Evolutionary conservation across 2,888 invertebrate species (phyloP), one percentile per base, ranked within the genome.

Genomic region (Capitulum mitella): DNA sequence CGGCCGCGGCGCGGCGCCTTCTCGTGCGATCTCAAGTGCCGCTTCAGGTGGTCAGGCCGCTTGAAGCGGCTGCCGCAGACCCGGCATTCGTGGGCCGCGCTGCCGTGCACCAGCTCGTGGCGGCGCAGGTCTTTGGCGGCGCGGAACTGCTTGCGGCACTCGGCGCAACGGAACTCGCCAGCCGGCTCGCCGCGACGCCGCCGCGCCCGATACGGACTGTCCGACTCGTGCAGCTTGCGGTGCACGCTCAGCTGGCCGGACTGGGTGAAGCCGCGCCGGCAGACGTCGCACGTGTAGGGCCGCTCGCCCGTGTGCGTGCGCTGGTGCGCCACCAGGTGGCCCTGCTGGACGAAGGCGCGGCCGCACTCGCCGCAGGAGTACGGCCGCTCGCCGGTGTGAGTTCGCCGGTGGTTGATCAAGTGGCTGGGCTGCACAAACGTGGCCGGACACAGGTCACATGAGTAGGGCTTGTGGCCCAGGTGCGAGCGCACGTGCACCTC

Each of bases 401-500:
- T 70, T 22, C 70, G 70, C 26, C 70, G 70, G 12, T 70, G 70
- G 70, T 70, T 70, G 70, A 70, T 70, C 26, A 70, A 40, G 26
- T 70, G 70, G 19, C 70, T 70, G 3, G 70, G 70, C 70, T 70
- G 70, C 8, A 37, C 37, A 40, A 70, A 70, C 37, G 70, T 12
- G 3, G 70, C 37, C 26, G 70, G 70, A 26, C 70, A 70, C 37
- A 70, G 8, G 40, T 70, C 70, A 2, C 70, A 70, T 2, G 37
- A 10, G 40, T 70, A 70, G 0, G 70, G 70, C 40, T 40, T 70
- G 37, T 40, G 37, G 10, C 70, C 70, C 19, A 70, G 37, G 26
- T 70, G 70, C 29, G 70, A 37, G 22, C 70, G 70, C 70, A 70
- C 26, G 40, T 70, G 70, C 37, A 70, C 70, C 40, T 70, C 70